Evolutionary conservation across 2,888 invertebrate genomes (phyloP), one percentile per base, ranked within the genome.

Genomic region (Xylota segnis): DNA sequence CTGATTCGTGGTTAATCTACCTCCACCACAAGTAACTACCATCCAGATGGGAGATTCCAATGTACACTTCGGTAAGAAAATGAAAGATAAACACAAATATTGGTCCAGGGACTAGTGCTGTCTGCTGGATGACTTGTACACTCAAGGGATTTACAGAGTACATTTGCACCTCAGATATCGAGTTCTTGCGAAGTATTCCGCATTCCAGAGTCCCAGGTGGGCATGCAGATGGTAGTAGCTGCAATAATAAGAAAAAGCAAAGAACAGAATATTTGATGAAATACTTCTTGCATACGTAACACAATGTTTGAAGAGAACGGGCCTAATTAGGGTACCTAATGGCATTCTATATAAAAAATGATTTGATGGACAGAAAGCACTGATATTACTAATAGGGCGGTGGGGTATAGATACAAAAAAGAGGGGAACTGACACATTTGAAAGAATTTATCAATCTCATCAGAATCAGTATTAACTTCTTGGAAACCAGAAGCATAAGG

Each of bases 1-100:
- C 59, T 52, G 43, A 52, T 84, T 79, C 74, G 74, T 75, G 68
- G 59, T 84, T 79, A 75, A 76, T 83, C 65, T 76, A 66, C 34
- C n/a, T 52, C n/a, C 14, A 52, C 65, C 56, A 18, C 74, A 58
- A 70, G 16, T 70, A 56, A 47, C 68, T 58, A 34, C 9, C 37
- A 37, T 10, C 14, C 45, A 65, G 65, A 75, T 70, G 74, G 47
- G 40, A n/a, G 50, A 61, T 75, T 54, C 37, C 56, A 37, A 9
- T 5, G 63, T 5, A 61, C 7, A 23, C 4, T 56, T 50, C 9
- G 32, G 63, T 43, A 40, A 29, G 56, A 43, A 74, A 68, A 74
- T 40, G 54, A 71, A 71, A 54, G 54, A 34, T 16, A 66, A 47
- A 70, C 32, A 79, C 54, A 74, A 75, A 83, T 83, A 74, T 70